Percentiles rank a stretch among this genome's conserved stretches.
phyloP scores from a whole-genome alignment of 2,797 vertebrate genomes.

The Microhierax caerulescens region DNA sequence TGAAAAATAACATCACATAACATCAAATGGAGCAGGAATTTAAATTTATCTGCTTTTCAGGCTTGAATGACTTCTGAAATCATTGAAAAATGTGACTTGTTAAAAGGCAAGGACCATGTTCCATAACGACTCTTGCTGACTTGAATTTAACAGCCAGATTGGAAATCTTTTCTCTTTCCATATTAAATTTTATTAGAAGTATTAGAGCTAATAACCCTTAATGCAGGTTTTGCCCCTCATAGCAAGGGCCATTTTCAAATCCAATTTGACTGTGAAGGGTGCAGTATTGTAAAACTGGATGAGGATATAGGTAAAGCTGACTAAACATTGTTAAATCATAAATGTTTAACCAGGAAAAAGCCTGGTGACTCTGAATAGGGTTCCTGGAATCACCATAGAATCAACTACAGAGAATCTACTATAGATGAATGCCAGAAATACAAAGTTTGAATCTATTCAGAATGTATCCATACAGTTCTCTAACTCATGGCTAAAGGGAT shows the following conservation, averaged over 20 bases:
- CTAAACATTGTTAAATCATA: not conserved
- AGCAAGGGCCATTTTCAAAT: not conserved
- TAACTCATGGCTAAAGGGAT: not conserved
- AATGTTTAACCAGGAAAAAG: not conserved
- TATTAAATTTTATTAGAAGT: not conserved
- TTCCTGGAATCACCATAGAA: not conserved
- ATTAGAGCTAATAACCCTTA: not conserved
- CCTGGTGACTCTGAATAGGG: not conserved
- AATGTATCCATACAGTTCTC: not conserved
- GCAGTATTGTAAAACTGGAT: not conserved
- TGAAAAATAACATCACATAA: not conserved
- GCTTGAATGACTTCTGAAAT: not conserved
- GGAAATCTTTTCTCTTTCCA: not conserved
- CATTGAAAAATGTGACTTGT: not conserved
- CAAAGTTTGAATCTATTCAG: fast-evolving
- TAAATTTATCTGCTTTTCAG: not conserved
- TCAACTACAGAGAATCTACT: not conserved
- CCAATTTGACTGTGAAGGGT: not conserved
- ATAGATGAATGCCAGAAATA: not conserved
- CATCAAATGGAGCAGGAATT: not conserved
- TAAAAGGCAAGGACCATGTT: not conserved
- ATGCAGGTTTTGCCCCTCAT: not conserved
- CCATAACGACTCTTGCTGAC: not conserved
- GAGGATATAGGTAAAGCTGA: not conserved
- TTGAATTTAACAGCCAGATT: not conserved